Evolutionary conservation across 2,113 vertebrate genomes (phyloP).

Genomic region (Urocolius indicus): DNA sequence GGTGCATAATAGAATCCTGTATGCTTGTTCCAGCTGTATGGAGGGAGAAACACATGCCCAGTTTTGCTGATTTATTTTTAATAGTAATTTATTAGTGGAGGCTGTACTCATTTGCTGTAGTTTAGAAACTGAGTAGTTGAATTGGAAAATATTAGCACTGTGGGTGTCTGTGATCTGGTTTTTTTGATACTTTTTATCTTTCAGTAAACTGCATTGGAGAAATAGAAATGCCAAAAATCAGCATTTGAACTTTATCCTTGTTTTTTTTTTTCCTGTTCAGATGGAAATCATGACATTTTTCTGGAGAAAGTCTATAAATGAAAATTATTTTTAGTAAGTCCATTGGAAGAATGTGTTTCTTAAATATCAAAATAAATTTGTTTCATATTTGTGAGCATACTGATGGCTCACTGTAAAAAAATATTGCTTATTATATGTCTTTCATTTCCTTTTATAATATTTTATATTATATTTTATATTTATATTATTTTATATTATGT

Average conservation of each 20-base stretch:
- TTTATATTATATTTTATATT: too few relatives aligned
- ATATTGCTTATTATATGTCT: neutral
- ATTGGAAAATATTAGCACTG: conserved; percentile 1
- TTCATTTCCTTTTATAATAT: conserved; percentile 43
- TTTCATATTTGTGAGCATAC: neutral
- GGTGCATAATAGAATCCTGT: neutral
- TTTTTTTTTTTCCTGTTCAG: neutral
- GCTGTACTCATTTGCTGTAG: neutral
- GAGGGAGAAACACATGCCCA: neutral
- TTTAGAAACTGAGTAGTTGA: neutral
- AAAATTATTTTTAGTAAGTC: conserved; percentile 15
- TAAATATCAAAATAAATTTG: neutral
- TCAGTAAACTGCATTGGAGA: neutral
- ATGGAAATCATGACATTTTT: conserved; percentile 52
- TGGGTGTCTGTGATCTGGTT: neutral
- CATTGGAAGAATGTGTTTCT: neutral
- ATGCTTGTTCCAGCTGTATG: neutral
- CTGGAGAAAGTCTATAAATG: neutral
- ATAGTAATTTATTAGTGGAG: conserved; percentile 15
- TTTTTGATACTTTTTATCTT: conserved; percentile 27
- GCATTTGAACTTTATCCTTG: conserved; percentile 16
- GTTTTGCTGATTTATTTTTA: conserved; percentile 40
- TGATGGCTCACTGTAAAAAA: neutral
- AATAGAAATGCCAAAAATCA: conserved; percentile 24
- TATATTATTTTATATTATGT: too few relatives aligned